Conservation (phyloP, 2,113 vertebrate genomes). For the Hippocampus zosterae region DNA sequence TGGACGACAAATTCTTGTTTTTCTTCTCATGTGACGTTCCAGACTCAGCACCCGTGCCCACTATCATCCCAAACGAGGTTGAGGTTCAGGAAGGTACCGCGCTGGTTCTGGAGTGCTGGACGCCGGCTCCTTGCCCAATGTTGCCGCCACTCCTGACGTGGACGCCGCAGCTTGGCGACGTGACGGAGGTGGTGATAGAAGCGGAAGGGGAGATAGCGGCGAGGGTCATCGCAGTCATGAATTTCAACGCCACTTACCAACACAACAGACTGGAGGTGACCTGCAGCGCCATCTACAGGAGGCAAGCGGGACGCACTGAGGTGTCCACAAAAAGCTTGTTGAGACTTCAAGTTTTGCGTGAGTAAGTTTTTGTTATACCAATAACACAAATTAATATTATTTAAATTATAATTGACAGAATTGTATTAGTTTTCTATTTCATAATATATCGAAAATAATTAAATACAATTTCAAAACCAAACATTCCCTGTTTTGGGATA, state of each 20-base stretch:
- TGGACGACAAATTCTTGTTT: no score
- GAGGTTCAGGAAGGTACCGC: slow-evolving; percentile 51
- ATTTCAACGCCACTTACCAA: slow-evolving; percentile 50
- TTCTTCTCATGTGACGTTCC: background rate
- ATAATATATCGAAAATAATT: no score
- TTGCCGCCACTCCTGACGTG: slow-evolving; percentile 56
- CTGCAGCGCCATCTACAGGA: slow-evolving; percentile 44
- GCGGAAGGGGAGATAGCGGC: background rate
- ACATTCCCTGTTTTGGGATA: no score
- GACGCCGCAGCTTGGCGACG: slow-evolving; percentile 41
- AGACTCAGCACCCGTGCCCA: slow-evolving; percentile 44
- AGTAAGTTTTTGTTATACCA: slow-evolving; percentile 13
- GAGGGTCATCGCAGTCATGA: slow-evolving; percentile 39
- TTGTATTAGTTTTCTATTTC: no score
- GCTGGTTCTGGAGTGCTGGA: slow-evolving; percentile 49
- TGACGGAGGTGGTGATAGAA: slow-evolving; percentile 6
- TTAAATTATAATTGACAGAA: background rate
- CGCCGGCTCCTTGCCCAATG: slow-evolving; percentile 42
- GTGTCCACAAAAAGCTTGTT: slow-evolving; percentile 18
- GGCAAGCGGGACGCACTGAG: slow-evolving; percentile 25
- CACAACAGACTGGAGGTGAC: slow-evolving; percentile 47
- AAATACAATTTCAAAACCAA: no score
- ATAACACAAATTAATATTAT: background rate
- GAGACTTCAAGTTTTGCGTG: slow-evolving; percentile 49
- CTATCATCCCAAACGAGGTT: slow-evolving; percentile 29